Percentiles rank a stretch among this genome's conserved stretches.
Evolutionary conservation across 2,113 vertebrate species (phyloP).

Genomic region (Rhea americana): DNA sequence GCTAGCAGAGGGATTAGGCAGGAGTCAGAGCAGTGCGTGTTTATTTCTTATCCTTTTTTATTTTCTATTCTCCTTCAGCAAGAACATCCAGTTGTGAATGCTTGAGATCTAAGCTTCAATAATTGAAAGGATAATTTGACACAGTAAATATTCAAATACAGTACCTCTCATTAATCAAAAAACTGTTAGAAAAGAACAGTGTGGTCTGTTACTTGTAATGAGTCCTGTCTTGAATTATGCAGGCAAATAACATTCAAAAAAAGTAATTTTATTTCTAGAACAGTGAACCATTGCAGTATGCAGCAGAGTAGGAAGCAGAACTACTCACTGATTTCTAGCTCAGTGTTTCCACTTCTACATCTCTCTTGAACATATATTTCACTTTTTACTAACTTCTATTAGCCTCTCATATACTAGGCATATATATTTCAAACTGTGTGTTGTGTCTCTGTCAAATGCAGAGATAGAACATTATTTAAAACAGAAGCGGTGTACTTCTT

Average conservation of each 20-base stretch:
- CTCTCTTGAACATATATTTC: rapidly evolving
- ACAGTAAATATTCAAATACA: not conserved
- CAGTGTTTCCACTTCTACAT: not conserved
- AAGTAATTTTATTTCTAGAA: not conserved
- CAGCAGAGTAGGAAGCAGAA: not conserved
- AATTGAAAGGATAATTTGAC: not conserved
- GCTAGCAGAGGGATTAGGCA: not conserved
- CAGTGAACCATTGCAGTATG: not conserved
- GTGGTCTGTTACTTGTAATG: not conserved
- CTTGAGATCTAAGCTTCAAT: not conserved
- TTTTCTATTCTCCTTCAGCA: not conserved
- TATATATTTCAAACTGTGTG: rapidly evolving
- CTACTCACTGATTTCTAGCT: not conserved
- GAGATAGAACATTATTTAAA: no score
- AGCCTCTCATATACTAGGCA: rapidly evolving
- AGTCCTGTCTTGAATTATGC: not conserved
- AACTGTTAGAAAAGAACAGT: not conserved
- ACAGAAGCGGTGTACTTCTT: not conserved
- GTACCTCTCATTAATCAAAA: not conserved
- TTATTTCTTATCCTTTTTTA: not conserved
- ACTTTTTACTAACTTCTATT: rapidly evolving
- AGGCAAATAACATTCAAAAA: not conserved
- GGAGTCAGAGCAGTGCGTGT: not conserved
- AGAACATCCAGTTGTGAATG: not conserved
- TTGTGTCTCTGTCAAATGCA: rapidly evolving